Evolutionary conservation across 2,113 vertebrate species (phyloP).

Genomic region (Periophthalmodon schlosseri): DNA sequence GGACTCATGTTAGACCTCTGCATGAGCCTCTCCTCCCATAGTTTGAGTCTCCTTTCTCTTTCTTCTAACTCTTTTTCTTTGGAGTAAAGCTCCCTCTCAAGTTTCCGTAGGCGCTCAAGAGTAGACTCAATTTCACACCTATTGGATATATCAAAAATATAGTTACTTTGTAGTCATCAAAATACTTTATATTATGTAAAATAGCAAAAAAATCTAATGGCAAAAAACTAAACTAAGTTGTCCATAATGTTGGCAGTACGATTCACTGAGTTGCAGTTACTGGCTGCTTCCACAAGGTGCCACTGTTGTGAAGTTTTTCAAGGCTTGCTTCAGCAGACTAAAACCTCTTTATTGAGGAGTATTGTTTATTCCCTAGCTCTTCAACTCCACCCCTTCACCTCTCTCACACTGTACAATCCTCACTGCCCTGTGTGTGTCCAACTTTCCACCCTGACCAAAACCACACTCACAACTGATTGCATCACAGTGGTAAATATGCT

Average conservation of each 20-base stretch:
- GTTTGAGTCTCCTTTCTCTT: constrained; percentile 86
- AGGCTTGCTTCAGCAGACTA: not conserved
- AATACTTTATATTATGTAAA: not conserved
- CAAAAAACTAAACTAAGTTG: too few relatives aligned
- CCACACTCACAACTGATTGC: constrained; percentile 66
- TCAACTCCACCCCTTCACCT: constrained; percentile 51
- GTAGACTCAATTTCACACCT: constrained; percentile 99
- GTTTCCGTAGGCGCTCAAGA: constrained; percentile 91
- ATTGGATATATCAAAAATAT: not conserved
- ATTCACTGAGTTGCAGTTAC: constrained; percentile 30
- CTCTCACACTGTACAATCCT: constrained; percentile 19
- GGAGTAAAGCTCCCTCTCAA: constrained; percentile 94
- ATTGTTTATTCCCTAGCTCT: constrained; percentile 45
- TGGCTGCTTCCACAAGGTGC: constrained; percentile 48
- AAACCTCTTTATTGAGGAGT: constrained; percentile 31
- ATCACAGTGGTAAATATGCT: constrained; percentile 60
- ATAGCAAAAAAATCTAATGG: too few relatives aligned
- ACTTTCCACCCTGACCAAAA: constrained; percentile 77
- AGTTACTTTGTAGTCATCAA: not conserved
- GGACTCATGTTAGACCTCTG: constrained; percentile 86
- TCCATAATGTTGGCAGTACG: not conserved
- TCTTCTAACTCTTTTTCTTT: constrained; percentile 97
- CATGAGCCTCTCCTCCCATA: constrained; percentile 95
- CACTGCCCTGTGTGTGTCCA: constrained; percentile 21
- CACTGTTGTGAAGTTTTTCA: constrained; percentile 16